Evolutionary conservation across 2,113 vertebrate genomes (phyloP), one percentile per base, ranked within the genome.

Genomic region (Panurus biarmicus): DNA sequence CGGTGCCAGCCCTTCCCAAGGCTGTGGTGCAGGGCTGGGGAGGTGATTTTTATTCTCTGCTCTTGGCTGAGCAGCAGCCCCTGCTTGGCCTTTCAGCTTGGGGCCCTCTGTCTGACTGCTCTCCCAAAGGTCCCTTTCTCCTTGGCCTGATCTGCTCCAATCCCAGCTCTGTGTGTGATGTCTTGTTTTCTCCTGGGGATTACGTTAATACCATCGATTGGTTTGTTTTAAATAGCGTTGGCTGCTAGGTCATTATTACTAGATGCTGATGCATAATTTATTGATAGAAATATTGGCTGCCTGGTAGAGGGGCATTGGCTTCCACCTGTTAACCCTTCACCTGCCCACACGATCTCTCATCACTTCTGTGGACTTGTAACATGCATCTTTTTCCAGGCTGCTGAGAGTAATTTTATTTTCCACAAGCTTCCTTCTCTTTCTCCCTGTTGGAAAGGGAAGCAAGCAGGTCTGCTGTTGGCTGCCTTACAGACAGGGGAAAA

Each of bases 241-340:
- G 83, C 97, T 97, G 95, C 93, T 87, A 42, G 95, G 95, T 91
- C 94, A 87, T 96, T 96, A 96, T 95, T 97, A 89, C 89, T 94
- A 92, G 96, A 95, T 95, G 92, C 95, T 96, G 94, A 95, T 94
- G 96, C 97, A 96, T 96, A 94, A 97, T 94, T 94, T 96, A 97
- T 97, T 88, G 97, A 96, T 95, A 94, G 95, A 95, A 95, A 70
- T 96, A 97, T 97, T 83, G 96, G 96, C 91, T 90, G 89, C 84
- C 89, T 86, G 81, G 81, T 48, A 72, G 85, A 91, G 81, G 65
- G 82, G 61, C 85, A 85, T 85, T 79, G 92, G 76, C 87, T 94
- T 83, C 90, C 86, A 96, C 92, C 94, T 95, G 91, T 97, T 96
- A 97, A 96, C 96, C 95, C 95, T 94, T 96, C 91, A 84, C 94